Evolutionary conservation across 2,888 invertebrate species (phyloP), one percentile per base, ranked within the genome.

Genomic region (Beris chalybata): DNA sequence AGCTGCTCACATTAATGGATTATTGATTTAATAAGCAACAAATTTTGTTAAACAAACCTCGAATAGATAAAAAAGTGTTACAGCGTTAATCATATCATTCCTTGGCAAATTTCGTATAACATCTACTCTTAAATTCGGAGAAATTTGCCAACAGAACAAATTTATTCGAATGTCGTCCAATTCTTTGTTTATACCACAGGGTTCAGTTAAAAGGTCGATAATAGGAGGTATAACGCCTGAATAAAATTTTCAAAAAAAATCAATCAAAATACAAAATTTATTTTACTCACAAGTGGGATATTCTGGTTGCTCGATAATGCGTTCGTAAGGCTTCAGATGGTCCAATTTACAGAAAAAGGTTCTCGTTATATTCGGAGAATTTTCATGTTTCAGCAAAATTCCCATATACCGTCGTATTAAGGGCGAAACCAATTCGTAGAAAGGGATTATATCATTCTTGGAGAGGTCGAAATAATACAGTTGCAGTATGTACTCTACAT

Each of bases 101-200:
- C 9, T 11, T 4, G 66, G 61, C 7, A 66, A 43, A 11, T 13
- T 30, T 30, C 11, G 38, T 9, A 69, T 5, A 3, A 45, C 29
- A n/a, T 44, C 31, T 6, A 54, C 13, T 1, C 13, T 56, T 4
- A 69, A 30, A 3, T 61, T 61, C 4, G 53, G 13, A 9, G 67
- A 67, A 30, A 69, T 38, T 15, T 54, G 30, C 63, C 67, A 69
- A n/a, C 65, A 66, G n/a, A 67, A 13, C 9, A 69, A 45, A 0
- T 59, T 43, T 12, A 64, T 31, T 55, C 67, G 57, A 5, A 57
- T n/a, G 3, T 31, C n/a, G 48, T 68, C 65, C 4, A 70, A 13
- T 13, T 11, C 4, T 5, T 53, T 9, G 31, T 65, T 31, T 29
- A 30, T 15, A 1, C 57, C 66, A 32, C 32, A 31, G 2, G 55